Evolutionary conservation across 1,140 invertebrate genomes (phyloP), one percentile per base, ranked within the genome.

Genomic region (Heliconius hewitsoni): DNA sequence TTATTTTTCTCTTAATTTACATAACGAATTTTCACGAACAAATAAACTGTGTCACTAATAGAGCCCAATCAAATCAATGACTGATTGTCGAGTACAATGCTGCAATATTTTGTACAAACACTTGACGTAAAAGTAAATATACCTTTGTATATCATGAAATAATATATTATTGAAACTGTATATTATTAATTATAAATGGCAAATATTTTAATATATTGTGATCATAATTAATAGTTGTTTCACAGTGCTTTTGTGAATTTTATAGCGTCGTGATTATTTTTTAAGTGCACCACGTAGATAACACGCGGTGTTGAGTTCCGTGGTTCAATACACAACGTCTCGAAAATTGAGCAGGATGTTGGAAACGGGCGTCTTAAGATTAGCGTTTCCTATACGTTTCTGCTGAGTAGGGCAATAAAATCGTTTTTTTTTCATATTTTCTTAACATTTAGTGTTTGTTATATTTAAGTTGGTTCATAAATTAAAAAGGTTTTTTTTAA

Each of bases 1-100:
- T 57, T 57, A 57, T 76, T 76, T 66, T 60, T 23, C 74, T 66
- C 60, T 76, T 76, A 60, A 76, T 76, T 76, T 76, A 23, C 60
- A 70, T 42, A 70, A 42, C 60, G 74, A 76, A 76, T 76, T 70
- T 60, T 76, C 39, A 42, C 74, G 74, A 76, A 70, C 66, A 76
- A 76, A 76, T 76, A 76, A 66, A 76, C 74, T 70, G 57, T 76
- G 74, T 66, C 74, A 76, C 74, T 76, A 76, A 76, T 76, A 76
- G 74, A 76, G 74, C 18, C 60, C 74, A 76, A 76, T 76, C 74
- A 76, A 76, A 76, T 76, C 74, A 76, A 39, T 76, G 74, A 76
- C 74, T 76, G 74, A 76, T 76, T 76, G 74, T 76, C 74, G 60
- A 34, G 57, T 42, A 76, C 74, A 76, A 76, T 27, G 74, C 70